phyloP scores from a whole-genome alignment of 2,888 invertebrate genomes.

The Margaritifera margaritifera region DNA sequence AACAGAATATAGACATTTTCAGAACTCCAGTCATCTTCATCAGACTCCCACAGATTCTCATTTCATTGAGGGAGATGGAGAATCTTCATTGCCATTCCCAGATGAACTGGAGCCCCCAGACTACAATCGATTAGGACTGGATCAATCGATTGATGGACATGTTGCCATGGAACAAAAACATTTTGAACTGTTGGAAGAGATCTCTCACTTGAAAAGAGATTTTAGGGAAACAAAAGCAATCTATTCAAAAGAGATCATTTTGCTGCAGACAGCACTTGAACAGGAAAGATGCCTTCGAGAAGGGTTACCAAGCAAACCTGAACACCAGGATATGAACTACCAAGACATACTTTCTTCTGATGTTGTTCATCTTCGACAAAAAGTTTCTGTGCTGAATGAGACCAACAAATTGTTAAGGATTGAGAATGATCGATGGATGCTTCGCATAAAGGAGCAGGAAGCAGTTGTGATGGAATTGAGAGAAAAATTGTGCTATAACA shows the following conservation, averaged over 20 bases:
- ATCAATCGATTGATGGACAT: slow-evolving; percentile 29
- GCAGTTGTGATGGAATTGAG: slow-evolving; percentile 51
- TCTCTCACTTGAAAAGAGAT: slow-evolving; percentile 49
- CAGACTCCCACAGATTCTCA: too few relatives aligned
- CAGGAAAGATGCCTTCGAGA: slow-evolving; percentile 42
- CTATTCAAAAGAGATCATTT: slow-evolving; percentile 58
- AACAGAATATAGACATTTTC: too few relatives aligned
- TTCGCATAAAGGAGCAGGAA: slow-evolving; percentile 59
- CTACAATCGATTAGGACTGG: too few relatives aligned
- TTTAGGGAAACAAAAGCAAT: slow-evolving; percentile 58
- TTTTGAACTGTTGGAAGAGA: slow-evolving; percentile 59
- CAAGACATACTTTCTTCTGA: slow-evolving; percentile 29
- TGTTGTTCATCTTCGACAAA: slow-evolving; percentile 43
- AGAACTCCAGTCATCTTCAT: too few relatives aligned
- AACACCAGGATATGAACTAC: slow-evolving; percentile 13
- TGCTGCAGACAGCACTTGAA: slow-evolving; percentile 57
- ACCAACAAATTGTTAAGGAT: slow-evolving; percentile 52
- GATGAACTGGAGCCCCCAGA: too few relatives aligned
- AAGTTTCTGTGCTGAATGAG: slow-evolving; percentile 51
- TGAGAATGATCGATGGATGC: slow-evolving; percentile 56
- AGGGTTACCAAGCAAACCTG: slow-evolving; percentile 15
- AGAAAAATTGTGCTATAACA: slow-evolving; percentile 39
- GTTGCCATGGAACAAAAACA: slow-evolving; percentile 50
- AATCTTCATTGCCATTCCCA: too few relatives aligned
- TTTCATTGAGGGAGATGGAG: too few relatives aligned